Evolutionary conservation across 2,797 vertebrate genomes (phyloP), one percentile per base, ranked within the genome.

Genomic region (Syndactyla subalaris): DNA sequence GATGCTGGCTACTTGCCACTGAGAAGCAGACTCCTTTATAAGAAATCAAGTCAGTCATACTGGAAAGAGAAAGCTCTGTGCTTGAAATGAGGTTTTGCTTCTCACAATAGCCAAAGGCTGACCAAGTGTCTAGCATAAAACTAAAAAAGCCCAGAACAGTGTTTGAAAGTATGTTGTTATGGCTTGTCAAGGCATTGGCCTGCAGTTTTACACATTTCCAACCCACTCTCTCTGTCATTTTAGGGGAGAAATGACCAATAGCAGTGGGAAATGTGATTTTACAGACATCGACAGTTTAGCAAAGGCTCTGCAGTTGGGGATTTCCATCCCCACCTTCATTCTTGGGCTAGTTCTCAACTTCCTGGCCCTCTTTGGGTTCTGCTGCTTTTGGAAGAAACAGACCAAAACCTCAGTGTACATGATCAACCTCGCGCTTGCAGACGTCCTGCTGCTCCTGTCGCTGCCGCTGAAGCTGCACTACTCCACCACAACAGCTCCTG

Each of bases 331-430:
- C 49, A 98, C 98, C 67, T 99, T 99, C 83, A 15, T 98, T 51
- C 13, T 98, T 0, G 99, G 99, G 52, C 72, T 99, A 20, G 1
- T 97, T 27, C 97, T 99, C 43, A 99, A 99, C 14, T 7, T 66
- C 9, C 30, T 80, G 5, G 99, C 99, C 10, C 97, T 99, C 80
- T 36, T 32, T 0, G 96, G 98, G 52, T 99, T 99, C 93, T 98
- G 98, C 92, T 97, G 98, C 55, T 89, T 97, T 59, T 96, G 99
- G 85, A 97, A 92, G 65, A 99, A 98, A 95, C 98, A 98, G 97
- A 98, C 96, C 0, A 99, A 98, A 96, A 98, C 98, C 21, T 98
- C 97, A 0, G 98, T 99, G 95, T 99, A 98, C 97, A 99, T 99
- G 98, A 98, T 98, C 93, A 99, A 97, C 85, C 96, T 99, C 70